phyloP scores from a whole-genome alignment of 2,113 vertebrate genomes.

The Dolichallabes microphthalmus region DNA sequence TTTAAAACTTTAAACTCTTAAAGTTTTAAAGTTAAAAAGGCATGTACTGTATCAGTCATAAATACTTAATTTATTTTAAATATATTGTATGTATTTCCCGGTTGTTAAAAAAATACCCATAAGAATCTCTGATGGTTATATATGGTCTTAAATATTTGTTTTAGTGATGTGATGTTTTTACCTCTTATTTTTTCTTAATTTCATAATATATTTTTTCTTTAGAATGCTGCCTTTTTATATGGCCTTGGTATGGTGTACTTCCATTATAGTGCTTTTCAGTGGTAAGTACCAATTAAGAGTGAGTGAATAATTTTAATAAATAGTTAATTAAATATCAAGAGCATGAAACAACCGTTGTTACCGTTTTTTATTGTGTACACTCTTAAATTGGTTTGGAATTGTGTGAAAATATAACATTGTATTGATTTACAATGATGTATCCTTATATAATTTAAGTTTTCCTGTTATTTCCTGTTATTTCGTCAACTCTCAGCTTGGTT shows the following conservation, averaged over 20 bases:
- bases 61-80: neutral
- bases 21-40: neutral
- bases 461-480: neutral
- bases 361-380: neutral
- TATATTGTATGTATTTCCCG: neutral
- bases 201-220: slow-evolving; percentile 56
- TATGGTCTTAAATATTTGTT: neutral
- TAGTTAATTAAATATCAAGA: neutral
- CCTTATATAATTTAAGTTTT: too few species aligned
- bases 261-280: slow-evolving; percentile 99
- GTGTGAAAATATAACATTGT: neutral
- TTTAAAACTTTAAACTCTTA: too few species aligned
- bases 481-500: neutral
- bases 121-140: neutral
- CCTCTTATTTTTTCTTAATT: neutral
- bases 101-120: neutral
- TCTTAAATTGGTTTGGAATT: neutral
- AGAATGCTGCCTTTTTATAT: slow-evolving; percentile 99
- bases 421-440: neutral
- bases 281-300: slow-evolving; percentile 78
- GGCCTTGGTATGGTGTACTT: slow-evolving; percentile 99
- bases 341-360: neutral
- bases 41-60: too few species aligned
- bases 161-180: neutral
- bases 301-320: neutral